Base-by-base conservation (phyloP, 2,113 vertebrate genomes). In the Sinocyclocheilus anshuiensis region DNA sequence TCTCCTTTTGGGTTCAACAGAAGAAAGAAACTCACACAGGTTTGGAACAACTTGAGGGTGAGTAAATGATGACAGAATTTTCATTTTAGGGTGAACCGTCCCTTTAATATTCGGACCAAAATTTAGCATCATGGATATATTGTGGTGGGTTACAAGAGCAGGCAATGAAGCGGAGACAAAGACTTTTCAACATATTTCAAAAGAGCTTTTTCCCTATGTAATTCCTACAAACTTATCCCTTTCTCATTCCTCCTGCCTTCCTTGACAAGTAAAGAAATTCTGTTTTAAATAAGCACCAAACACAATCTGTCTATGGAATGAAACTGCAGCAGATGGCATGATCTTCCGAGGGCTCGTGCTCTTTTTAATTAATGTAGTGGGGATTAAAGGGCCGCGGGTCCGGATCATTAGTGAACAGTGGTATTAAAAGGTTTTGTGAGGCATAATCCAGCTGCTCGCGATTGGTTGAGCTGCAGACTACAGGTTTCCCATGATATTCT, bases 301-400 rank as follows among this genome's bases (percentile, higher is more conserved):
- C 90, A 91, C 93, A 93, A 92, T 93, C 94, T 93, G 93, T 92
- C 91, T 88, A 84, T 91, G 89, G 85, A 92, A 92, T 88, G 92
- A 93, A 91, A 90, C 91, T 26, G 86, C 92, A 92, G 93, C 94
- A 95, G 94, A 95, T 95, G 94, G 94, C 89, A 83, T 2, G 89
- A 92, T 92, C 93, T 92, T 93, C 91, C 91, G 89, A 81, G 91
- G 92, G 93, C 92, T 93, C 92, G 92, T 94, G 93, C 93, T 94
- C 93, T 94, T 94, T 83, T 95, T 95, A 94, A 95, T 95, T 94
- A 95, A 95, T 93, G 93, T 92, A 93, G 93, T 93, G 92, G 91
- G 94, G 94, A 95, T 95, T 95, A 94, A 91, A 91, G 93, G 91
- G 93, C 92, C 92, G 93, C 93, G 90, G 92, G 92, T 91, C 91